A percentile compares a stretch with the other conserved stretches of the same genome.
Evolutionary conservation across 2,797 vertebrate species (phyloP).

Genomic region (Schizothorax lantsangensis): DNA sequence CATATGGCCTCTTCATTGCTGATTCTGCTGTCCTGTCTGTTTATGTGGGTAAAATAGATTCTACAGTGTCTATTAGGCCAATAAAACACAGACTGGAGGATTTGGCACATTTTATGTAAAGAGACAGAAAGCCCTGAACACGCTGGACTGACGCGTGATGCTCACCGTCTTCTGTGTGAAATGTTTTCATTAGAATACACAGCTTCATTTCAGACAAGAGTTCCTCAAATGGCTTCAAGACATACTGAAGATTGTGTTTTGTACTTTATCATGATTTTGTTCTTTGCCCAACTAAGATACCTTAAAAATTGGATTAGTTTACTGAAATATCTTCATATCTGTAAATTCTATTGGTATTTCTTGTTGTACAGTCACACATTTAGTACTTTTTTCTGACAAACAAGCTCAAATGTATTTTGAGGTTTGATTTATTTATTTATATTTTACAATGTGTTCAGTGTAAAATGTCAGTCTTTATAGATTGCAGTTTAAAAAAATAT

Average conservation of each 20-base stretch:
- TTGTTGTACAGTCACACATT: neutral
- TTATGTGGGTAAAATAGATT: constrained; percentile 89
- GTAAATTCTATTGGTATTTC: neutral
- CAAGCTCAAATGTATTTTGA: neutral
- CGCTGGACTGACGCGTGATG: constrained; percentile 22
- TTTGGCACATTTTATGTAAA: constrained; percentile 79
- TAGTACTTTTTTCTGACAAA: neutral
- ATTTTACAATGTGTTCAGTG: too few species aligned
- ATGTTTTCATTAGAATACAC: constrained; percentile 36
- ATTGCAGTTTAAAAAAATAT: too few species aligned
- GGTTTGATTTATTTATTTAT: too few species aligned
- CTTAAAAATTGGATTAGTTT: neutral
- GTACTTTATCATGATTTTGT: neutral
- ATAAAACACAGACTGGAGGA: constrained; percentile 81
- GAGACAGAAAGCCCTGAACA: constrained; percentile 66
- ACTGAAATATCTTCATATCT: neutral
- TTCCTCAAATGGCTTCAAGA: neutral
- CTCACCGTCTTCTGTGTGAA: constrained; percentile 10
- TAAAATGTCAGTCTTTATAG: too few species aligned
- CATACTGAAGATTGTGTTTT: neutral
- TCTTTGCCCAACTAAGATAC: neutral
- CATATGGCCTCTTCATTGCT: constrained; percentile 85
- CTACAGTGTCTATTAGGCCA: constrained; percentile 83
- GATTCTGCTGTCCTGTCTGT: constrained; percentile 85
- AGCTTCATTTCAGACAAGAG: constrained; percentile 29